phyloP scores from a whole-genome alignment of 2,888 invertebrate genomes.

The Mimas tiliae region DNA sequence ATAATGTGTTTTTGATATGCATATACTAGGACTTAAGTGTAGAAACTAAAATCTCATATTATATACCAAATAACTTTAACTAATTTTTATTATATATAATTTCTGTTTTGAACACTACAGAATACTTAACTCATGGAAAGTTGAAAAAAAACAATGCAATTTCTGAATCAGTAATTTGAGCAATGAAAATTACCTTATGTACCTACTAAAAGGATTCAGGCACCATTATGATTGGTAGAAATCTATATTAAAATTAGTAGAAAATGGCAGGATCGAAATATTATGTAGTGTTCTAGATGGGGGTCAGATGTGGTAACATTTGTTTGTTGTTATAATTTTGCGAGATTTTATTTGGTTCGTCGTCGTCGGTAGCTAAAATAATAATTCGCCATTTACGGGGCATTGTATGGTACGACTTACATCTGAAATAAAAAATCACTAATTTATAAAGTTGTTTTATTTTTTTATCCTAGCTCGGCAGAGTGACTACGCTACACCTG shows the following conservation, averaged over 20 bases:
- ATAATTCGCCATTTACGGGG: slow-evolving; percentile 29
- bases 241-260: too few relatives aligned
- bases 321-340: slow-evolving; percentile 37
- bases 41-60: slow-evolving; percentile 28
- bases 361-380: slow-evolving; percentile 26
- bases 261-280: too few relatives aligned
- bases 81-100: slow-evolving; percentile 28
- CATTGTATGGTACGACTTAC: slow-evolving; percentile 36
- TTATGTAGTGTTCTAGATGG: too few relatives aligned
- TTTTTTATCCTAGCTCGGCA: too few relatives aligned
- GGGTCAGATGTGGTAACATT: slow-evolving; percentile 30
- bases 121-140: not conserved
- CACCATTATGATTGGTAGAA: too few relatives aligned
- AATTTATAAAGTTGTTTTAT: slow-evolving; percentile 22
- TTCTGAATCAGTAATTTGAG: too few relatives aligned
- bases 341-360: slow-evolving; percentile 39
- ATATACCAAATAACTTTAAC: slow-evolving; percentile 42
- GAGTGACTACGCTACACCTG: too few relatives aligned
- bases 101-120: not conserved
- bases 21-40: slow-evolving; percentile 32
- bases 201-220: too few relatives aligned
- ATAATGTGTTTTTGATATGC: slow-evolving; percentile 28
- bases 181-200: too few relatives aligned
- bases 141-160: too few relatives aligned
- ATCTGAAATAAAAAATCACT: slow-evolving; percentile 34